Percentiles rank a stretch among this genome's conserved stretches.
Evolutionary conservation across 2,888 invertebrate genomes (phyloP).

Genomic region (Chaetogeoica ovagalla): DNA sequence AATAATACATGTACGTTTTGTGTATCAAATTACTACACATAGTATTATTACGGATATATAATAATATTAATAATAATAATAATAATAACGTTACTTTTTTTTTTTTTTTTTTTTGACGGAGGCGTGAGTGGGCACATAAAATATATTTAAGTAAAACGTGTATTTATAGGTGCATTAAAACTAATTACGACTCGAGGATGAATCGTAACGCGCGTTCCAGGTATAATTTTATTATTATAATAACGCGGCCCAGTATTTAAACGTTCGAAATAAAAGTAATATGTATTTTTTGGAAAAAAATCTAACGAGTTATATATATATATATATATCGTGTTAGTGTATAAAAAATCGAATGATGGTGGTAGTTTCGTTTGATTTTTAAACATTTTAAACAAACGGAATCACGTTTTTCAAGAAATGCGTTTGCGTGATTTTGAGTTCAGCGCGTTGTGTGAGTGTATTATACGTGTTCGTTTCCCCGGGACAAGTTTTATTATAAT

Average conservation of each 20-base stretch:
- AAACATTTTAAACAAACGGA: too few species aligned
- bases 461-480: too few species aligned
- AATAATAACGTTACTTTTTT: slow-evolving; percentile 9
- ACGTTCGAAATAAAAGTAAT: too few species aligned
- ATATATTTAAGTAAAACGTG: slow-evolving; percentile 11
- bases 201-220: not conserved
- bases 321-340: too few species aligned
- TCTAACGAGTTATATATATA: too few species aligned
- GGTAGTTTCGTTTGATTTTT: too few species aligned
- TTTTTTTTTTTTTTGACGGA: not conserved
- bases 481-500: too few species aligned
- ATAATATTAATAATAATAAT: not conserved
- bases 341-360: too few species aligned
- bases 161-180: slow-evolving; percentile 8
- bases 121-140: not conserved
- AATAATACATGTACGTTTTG: slow-evolving; percentile 6
- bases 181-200: slow-evolving; percentile 16
- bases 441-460: too few species aligned
- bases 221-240: slow-evolving; percentile 6
- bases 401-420: too few species aligned
- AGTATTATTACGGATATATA: not conserved
- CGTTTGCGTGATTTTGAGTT: too few species aligned
- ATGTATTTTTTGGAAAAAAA: too few species aligned
- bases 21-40: slow-evolving; percentile 12
- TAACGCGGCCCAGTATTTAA: not conserved